These are phyloP conservation scores for Drosophila lacertosa DNA, from an alignment of 1,140 invertebrate species.

Conservation along the genomic window DNA sequence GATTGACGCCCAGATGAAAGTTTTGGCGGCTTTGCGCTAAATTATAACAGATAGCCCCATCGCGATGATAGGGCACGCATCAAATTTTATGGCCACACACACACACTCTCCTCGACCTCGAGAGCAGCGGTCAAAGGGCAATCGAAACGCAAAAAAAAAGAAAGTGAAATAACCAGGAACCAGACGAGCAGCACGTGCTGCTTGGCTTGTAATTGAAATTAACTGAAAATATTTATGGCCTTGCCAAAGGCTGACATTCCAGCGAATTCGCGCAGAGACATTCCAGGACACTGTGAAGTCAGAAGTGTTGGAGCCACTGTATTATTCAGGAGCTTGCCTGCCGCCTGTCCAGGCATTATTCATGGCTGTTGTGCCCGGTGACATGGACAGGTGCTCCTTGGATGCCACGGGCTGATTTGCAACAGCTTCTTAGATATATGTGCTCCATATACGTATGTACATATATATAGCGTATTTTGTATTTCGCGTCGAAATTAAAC, in stretches of 20 bases:
- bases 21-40: constrained; percentile 73
- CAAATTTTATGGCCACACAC: constrained; percentile 69
- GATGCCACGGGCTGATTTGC: background rate
- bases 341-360: constrained; percentile 41
- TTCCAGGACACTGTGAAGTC: background rate
- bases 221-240: constrained; percentile 78
- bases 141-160: background rate
- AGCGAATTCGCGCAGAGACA: constrained; percentile 1
- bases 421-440: constrained; percentile 15
- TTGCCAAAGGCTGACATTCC: constrained; percentile 35
- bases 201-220: constrained; percentile 70
- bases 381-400: constrained; percentile 33
- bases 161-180: no score
- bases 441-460: constrained; percentile 1
- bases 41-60: constrained; percentile 70
- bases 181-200: constrained; percentile 34
- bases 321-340: constrained; percentile 43
- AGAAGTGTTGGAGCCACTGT: background rate
- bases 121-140: constrained; percentile 10
- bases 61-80: constrained; percentile 69
- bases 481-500: constrained; percentile 68
- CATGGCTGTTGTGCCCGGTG: constrained; percentile 27
- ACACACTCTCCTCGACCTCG: constrained; percentile 5
- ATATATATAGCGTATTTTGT: constrained; percentile 58
- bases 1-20: constrained; percentile 76